These are phyloP conservation scores for Catocala sponsa DNA, from an alignment of 2,888 invertebrate species.

Conservation along the genomic window DNA sequence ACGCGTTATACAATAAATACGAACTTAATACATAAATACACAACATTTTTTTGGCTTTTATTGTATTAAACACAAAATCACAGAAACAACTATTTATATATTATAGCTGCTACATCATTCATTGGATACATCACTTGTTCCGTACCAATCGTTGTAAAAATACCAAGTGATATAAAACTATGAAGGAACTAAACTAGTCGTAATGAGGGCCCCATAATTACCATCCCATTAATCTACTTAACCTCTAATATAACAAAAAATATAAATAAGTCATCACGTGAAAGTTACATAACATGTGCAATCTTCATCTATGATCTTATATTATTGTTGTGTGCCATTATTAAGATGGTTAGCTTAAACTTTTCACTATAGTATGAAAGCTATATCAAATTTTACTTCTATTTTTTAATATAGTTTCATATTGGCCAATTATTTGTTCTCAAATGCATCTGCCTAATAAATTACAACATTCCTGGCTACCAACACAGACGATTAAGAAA, in stretches of 20 bases:
- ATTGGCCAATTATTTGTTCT: slow-evolving; percentile 48
- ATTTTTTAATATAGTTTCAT: slow-evolving; percentile 42
- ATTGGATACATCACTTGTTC: slow-evolving; percentile 51
- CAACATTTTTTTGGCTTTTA: slow-evolving; percentile 82
- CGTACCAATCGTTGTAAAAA: slow-evolving; percentile 41
- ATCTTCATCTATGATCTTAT: slow-evolving; percentile 74
- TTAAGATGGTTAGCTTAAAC: slow-evolving; percentile 65
- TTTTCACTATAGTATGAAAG: slow-evolving; percentile 63
- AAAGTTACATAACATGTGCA: slow-evolving; percentile 85
- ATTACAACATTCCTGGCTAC: slow-evolving; percentile 10
- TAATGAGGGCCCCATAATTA: slow-evolving; percentile 69
- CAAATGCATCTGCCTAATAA: slow-evolving; percentile 35
- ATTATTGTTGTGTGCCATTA: slow-evolving; percentile 69
- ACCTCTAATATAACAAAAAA: slow-evolving; percentile 82
- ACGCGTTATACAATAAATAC: slow-evolving; percentile 64
- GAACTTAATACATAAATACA: slow-evolving; percentile 68
- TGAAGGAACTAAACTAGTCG: slow-evolving; percentile 50
- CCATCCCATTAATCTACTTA: slow-evolving; percentile 71
- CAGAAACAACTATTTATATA: slow-evolving; percentile 67
- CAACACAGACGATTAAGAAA: slow-evolving; percentile 9
- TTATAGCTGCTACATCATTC: slow-evolving; percentile 59
- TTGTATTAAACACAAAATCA: slow-evolving; percentile 80
- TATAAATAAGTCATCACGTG: slow-evolving; percentile 83
- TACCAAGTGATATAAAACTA: slow-evolving; percentile 47
- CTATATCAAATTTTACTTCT: slow-evolving; percentile 57